These are phyloP conservation scores for Hydraecia micacea DNA, from an alignment of 2,888 invertebrate species.

Conservation along the genomic window DNA sequence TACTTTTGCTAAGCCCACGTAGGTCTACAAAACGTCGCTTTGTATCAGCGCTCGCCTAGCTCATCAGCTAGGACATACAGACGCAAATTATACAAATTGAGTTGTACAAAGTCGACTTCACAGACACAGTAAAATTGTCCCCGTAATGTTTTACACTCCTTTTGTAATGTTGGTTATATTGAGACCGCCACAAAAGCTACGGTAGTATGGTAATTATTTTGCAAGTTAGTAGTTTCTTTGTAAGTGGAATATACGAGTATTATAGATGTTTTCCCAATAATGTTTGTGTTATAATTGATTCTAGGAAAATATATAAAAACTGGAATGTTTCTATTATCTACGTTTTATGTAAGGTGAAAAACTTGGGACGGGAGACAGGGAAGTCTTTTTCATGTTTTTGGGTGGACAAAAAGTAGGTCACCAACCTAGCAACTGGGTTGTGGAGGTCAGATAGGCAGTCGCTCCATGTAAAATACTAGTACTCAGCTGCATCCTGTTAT, in stretches of 20 bases:
- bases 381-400: neutral
- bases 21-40: conserved; percentile 21
- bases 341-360: neutral
- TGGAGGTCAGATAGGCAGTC: no score
- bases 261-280: neutral
- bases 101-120: conserved; percentile 49
- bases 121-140: conserved; percentile 48
- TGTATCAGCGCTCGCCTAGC: conserved; percentile 26
- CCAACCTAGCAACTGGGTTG: no score
- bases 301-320: neutral
- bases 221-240: conserved; percentile 1
- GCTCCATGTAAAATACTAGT: no score
- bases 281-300: neutral
- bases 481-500: no score
- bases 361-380: neutral
- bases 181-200: conserved; percentile 19
- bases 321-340: neutral
- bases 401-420: neutral
- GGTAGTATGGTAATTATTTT: conserved; percentile 41
- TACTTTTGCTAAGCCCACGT: neutral
- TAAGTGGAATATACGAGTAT: neutral
- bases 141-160: conserved; percentile 45
- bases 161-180: conserved; percentile 47
- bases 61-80: conserved; percentile 19
- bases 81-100: conserved; percentile 68